phyloP scores from a whole-genome alignment of 2,113 vertebrate species.

The Leucoraja erinaceus region DNA sequence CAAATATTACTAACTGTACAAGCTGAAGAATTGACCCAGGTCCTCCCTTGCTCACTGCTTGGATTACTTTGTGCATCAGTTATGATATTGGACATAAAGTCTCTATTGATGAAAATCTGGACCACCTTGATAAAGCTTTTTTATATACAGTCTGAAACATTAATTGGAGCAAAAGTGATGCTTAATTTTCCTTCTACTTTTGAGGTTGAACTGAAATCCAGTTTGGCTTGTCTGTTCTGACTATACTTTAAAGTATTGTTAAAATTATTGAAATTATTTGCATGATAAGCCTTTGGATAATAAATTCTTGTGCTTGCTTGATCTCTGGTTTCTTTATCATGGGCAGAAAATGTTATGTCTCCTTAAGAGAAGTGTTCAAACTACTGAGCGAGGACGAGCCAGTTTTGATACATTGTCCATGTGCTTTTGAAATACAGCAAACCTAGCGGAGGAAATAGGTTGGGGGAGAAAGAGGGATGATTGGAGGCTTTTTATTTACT shows the following conservation, averaged over 20 bases:
- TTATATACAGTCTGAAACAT: not conserved
- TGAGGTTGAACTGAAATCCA: not conserved
- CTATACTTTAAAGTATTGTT: not conserved
- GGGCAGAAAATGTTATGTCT: no score
- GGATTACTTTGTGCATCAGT: not conserved
- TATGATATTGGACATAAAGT: not conserved
- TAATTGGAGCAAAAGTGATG: not conserved
- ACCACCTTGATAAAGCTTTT: not conserved
- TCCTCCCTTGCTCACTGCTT: not conserved
- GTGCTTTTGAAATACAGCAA: no score
- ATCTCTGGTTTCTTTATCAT: not conserved
- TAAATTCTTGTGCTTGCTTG: not conserved
- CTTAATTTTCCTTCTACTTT: not conserved
- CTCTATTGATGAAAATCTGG: not conserved
- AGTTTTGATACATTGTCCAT: no score
- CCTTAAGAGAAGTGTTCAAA: no score
- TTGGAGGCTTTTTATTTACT: no score
- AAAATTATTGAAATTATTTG: constrained; percentile 7
- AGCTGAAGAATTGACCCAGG: not conserved
- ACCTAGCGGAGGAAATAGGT: no score
- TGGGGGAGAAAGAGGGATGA: no score
- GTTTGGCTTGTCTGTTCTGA: not conserved
- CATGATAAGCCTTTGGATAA: not conserved
- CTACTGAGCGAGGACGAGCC: no score
- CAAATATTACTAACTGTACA: not conserved